Percentiles rank a stretch among this genome's conserved stretches.
These are phyloP conservation scores for Paedocypris sp. DNA, from an alignment of 2,113 vertebrate genomes.

Conservation along the genomic window DNA sequence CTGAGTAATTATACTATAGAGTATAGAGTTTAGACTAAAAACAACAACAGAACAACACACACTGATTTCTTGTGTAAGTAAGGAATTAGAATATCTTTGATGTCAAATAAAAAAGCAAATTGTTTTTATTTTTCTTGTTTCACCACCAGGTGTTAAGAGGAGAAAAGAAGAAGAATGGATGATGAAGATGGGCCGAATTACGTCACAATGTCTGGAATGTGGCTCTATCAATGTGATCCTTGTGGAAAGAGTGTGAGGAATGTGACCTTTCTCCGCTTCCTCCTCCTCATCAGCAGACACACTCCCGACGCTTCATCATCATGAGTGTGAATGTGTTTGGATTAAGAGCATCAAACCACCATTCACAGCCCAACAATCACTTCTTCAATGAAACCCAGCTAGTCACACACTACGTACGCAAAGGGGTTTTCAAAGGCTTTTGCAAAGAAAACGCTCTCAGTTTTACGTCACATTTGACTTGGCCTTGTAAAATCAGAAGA, in stretches of 20 bases:
- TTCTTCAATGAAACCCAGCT: not conserved
- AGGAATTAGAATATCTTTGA: no score
- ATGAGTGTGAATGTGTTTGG: not conserved
- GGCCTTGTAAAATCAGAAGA: no score
- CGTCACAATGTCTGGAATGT: constrained; percentile 30
- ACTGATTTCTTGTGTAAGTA: no score
- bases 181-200: not conserved
- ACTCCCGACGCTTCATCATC: not conserved
- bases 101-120: no score
- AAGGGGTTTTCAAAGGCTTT: not conserved
- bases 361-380: not conserved
- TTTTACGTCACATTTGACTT: no score
- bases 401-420: not conserved
- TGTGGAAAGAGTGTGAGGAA: constrained; percentile 46
- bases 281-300: not conserved
- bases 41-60: no score
- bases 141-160: not conserved
- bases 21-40: no score
- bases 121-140: constrained; percentile 11
- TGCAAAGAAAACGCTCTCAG: no score
- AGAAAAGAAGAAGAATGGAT: not conserved
- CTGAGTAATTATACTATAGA: no score
- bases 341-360: constrained; percentile 8
- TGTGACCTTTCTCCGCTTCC: constrained; percentile 37
- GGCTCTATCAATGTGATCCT: constrained; percentile 43